These are phyloP conservation scores for Sceloporus undulatus DNA, from an alignment of 2,113 vertebrate species.

Conservation along the genomic window DNA sequence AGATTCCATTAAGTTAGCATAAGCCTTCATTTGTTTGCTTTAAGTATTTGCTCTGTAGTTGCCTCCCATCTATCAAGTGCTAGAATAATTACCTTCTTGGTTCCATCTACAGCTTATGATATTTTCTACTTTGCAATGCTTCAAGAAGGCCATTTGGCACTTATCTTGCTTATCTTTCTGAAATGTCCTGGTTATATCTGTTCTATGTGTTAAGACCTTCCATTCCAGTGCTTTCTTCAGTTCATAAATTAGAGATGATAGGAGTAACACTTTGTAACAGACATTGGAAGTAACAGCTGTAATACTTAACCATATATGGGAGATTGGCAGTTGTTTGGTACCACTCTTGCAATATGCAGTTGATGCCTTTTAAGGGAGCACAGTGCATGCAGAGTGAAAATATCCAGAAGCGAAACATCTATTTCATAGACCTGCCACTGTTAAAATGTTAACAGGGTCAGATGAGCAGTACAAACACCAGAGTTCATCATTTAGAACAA, in stretches of 20 bases:
- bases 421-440: constrained; percentile 57
- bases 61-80: neutral
- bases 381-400: constrained; percentile 59
- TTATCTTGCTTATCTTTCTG: constrained; percentile 49
- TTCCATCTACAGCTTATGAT: neutral
- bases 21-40: neutral
- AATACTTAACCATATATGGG: constrained; percentile 80
- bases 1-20: neutral
- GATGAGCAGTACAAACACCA: constrained; percentile 36
- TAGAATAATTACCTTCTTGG: neutral
- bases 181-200: constrained; percentile 57
- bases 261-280: constrained; percentile 36
- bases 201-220: constrained; percentile 19
- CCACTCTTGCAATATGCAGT: constrained; percentile 64
- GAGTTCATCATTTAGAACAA: neutral
- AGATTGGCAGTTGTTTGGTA: constrained; percentile 61
- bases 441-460: constrained; percentile 36
- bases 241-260: constrained; percentile 74
- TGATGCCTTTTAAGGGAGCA: constrained; percentile 80
- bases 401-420: constrained; percentile 67
- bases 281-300: constrained; percentile 49
- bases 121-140: constrained; percentile 28
- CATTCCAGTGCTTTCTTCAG: constrained; percentile 65
- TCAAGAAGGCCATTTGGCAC: constrained; percentile 37
- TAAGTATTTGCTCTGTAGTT: neutral